These are phyloP conservation scores for Vireo altiloquus DNA, from an alignment of 2,113 vertebrate genomes.

Conservation along the genomic window DNA sequence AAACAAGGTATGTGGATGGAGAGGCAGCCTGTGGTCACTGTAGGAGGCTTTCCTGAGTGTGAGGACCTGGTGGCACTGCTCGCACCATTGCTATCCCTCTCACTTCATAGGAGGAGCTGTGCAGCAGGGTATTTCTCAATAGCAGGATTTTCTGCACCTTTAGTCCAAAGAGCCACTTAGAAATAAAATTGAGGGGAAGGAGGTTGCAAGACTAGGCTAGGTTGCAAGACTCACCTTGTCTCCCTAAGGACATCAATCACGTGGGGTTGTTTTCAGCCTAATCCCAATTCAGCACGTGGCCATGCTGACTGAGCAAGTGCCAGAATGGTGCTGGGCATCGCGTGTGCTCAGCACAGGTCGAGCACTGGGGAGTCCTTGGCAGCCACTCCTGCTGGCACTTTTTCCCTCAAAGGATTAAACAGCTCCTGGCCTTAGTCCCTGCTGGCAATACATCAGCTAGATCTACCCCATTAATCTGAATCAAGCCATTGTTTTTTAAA, in stretches of 20 bases:
- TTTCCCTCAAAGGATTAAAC: not conserved
- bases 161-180: not conserved
- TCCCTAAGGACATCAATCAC: not conserved
- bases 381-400: not conserved
- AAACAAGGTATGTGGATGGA: not conserved
- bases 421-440: not conserved
- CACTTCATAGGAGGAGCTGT: not conserved
- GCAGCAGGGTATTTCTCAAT: not conserved
- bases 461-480: not conserved
- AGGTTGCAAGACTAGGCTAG: not conserved
- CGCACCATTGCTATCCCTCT: not conserved
- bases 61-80: not conserved
- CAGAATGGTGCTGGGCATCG: fast-evolving
- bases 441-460: not conserved
- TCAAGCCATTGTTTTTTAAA: not conserved
- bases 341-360: not conserved
- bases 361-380: not conserved
- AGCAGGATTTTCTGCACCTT: not conserved
- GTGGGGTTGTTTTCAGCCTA: not conserved
- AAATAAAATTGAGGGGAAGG: not conserved
- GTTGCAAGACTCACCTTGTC: not conserved
- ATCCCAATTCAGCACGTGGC: not conserved
- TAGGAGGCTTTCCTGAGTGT: not conserved
- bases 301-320: fast-evolving
- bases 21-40: not conserved